Conservation (phyloP, 2,113 vertebrate species). For the Megaptera novaeangliae region DNA sequence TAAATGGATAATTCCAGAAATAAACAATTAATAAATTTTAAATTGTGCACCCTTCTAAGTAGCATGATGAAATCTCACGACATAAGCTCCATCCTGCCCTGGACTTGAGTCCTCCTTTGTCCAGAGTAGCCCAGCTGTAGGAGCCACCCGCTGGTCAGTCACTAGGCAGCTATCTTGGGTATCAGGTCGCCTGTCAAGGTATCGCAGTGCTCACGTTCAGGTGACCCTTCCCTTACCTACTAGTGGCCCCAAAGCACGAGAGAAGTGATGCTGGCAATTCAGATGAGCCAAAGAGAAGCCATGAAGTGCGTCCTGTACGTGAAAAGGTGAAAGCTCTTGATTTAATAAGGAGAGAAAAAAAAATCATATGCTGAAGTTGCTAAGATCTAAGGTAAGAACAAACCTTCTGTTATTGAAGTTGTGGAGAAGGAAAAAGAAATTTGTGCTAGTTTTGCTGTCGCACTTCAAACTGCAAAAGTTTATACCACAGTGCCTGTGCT, state of each 20-base stretch:
- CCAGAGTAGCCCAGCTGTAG: background rate
- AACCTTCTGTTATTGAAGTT: background rate
- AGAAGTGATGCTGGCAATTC: background rate
- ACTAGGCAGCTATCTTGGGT: background rate
- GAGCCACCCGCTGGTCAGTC: too few species aligned
- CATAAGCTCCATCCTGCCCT: background rate
- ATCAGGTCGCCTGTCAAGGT: accelerated
- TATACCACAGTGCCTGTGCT: background rate
- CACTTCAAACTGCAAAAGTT: background rate
- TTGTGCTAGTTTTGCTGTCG: background rate
- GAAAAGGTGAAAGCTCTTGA: background rate
- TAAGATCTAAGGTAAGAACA: background rate
- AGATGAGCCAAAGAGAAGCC: background rate
- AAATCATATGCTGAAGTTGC: background rate
- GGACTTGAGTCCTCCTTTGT: background rate
- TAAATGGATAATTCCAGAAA: background rate
- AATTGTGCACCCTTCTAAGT: background rate
- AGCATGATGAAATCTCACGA: background rate
- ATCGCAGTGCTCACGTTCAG: background rate
- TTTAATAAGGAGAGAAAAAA: background rate
- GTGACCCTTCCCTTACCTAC: background rate
- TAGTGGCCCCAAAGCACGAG: background rate
- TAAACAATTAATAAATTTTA: background rate
- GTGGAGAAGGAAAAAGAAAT: background rate
- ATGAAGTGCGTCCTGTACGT: background rate